Evolutionary conservation across 2,888 invertebrate genomes (phyloP).

Genomic region (Heteromurus nitidus): DNA sequence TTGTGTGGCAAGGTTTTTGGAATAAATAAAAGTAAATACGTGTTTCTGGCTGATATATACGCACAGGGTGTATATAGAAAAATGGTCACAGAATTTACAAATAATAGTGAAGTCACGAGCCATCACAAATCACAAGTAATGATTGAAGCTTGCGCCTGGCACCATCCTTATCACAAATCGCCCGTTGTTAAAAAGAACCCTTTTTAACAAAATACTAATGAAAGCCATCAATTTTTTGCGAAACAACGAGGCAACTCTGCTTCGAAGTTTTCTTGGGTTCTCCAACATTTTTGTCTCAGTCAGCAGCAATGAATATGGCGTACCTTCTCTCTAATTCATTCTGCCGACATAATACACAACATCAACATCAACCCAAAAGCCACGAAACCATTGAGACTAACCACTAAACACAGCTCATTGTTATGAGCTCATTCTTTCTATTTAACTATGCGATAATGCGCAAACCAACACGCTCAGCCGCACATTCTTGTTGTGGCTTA

Average conservation of each 20-base stretch:
- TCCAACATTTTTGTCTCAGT: conserved; percentile 15
- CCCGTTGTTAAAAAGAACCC: conserved; percentile 23
- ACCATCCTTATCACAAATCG: conserved; percentile 17
- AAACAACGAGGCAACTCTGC: background rate
- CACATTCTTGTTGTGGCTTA: background rate
- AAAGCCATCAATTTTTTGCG: background rate
- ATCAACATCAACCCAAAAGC: no score
- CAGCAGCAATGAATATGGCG: background rate
- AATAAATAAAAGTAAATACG: no score
- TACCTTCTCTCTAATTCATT: conserved; percentile 32
- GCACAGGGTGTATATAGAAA: no score
- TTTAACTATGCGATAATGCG: no score
- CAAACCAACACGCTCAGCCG: conserved; percentile 19
- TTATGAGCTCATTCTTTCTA: no score
- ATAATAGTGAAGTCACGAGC: conserved; percentile 37
- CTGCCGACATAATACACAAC: conserved; percentile 11
- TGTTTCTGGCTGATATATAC: no score
- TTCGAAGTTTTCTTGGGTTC: background rate
- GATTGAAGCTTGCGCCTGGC: conserved; percentile 33
- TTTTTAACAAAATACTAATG: background rate
- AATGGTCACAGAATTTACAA: background rate
- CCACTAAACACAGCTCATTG: no score
- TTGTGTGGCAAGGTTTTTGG: no score
- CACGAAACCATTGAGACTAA: no score
- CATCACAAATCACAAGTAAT: conserved; percentile 25